These are phyloP conservation scores for Drosophila saltans DNA, from an alignment of 1,140 invertebrate species.

Conservation along the genomic window DNA sequence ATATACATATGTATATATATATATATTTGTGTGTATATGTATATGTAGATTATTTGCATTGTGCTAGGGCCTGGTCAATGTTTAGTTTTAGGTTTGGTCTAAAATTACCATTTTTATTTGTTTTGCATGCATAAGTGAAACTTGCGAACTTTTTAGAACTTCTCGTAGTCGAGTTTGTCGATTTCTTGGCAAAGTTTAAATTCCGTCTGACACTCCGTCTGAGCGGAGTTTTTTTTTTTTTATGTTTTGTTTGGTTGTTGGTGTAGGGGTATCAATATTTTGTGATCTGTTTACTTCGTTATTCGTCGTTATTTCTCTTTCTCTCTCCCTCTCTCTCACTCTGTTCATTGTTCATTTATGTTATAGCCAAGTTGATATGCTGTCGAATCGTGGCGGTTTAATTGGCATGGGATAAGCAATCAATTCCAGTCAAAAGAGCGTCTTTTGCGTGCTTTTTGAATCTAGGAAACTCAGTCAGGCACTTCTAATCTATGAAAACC, in stretches of 20 bases:
- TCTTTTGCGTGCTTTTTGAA: constrained; percentile 11
- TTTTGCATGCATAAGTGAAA: constrained; percentile 22
- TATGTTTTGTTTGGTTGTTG: too few species aligned
- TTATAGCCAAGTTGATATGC: constrained; percentile 5
- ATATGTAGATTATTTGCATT: constrained; percentile 11
- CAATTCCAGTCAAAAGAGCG: constrained; percentile 8
- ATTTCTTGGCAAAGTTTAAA: constrained; percentile 17
- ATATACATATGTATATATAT: neutral
- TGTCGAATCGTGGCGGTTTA: constrained; percentile 24
- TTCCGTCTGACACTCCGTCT: constrained; percentile 17
- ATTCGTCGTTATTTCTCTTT: constrained; percentile 5
- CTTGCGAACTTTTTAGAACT: neutral
- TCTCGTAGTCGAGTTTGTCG: neutral
- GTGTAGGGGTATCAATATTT: constrained; percentile 23
- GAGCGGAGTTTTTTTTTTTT: neutral
- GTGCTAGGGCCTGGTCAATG: neutral
- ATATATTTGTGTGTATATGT: neutral
- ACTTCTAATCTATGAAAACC: too few species aligned
- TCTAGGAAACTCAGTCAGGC: neutral
- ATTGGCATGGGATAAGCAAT: constrained; percentile 22
- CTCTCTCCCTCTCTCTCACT: neutral
- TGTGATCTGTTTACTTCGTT: constrained; percentile 24
- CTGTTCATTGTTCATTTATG: constrained; percentile 6
- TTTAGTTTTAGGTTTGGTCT: constrained; percentile 18
- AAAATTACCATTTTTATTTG: constrained; percentile 26